phyloP scores from a whole-genome alignment of 2,113 vertebrate species.

The Poeciliopsis turrubarensis region DNA sequence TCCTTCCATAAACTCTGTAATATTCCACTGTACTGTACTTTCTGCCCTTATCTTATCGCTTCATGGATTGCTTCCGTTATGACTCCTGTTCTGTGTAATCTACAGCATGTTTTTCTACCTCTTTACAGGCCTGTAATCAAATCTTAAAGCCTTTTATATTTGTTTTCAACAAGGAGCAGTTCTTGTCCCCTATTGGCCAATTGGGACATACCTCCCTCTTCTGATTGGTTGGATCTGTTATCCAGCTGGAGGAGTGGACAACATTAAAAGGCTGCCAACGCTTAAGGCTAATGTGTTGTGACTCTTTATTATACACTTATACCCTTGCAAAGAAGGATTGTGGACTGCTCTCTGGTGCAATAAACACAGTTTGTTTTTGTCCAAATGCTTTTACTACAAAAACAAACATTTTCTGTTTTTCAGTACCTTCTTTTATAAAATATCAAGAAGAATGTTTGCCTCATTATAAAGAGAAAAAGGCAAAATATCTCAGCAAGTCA shows the following conservation, averaged over 20 bases:
- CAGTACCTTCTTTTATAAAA: not conserved
- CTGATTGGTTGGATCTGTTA: constrained; percentile 66
- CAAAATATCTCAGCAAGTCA: not conserved
- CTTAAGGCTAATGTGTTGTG: constrained; percentile 7
- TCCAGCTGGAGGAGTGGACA: constrained; percentile 7
- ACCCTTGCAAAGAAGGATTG: constrained; percentile 28
- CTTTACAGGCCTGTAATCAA: constrained; percentile 20
- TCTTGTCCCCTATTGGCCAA: constrained; percentile 56
- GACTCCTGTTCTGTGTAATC: not conserved
- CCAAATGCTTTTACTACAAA: not conserved
- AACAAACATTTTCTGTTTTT: not conserved
- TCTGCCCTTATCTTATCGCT: constrained; percentile 18
- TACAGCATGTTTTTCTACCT: not conserved
- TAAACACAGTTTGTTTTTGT: not conserved
- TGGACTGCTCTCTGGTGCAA: constrained; percentile 10
- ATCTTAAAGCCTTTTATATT: constrained; percentile 3
- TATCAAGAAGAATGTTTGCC: not conserved
- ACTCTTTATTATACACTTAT: not conserved
- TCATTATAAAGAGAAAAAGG: not conserved
- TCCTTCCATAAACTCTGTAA: constrained; percentile 4
- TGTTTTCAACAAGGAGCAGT: not conserved
- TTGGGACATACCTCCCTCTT: constrained; percentile 52
- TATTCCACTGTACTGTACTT: not conserved
- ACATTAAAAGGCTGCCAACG: not conserved
- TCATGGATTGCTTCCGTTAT: constrained; percentile 1